Conservation (phyloP, 2,888 invertebrate genomes). For the Mayetiola destructor region DNA sequence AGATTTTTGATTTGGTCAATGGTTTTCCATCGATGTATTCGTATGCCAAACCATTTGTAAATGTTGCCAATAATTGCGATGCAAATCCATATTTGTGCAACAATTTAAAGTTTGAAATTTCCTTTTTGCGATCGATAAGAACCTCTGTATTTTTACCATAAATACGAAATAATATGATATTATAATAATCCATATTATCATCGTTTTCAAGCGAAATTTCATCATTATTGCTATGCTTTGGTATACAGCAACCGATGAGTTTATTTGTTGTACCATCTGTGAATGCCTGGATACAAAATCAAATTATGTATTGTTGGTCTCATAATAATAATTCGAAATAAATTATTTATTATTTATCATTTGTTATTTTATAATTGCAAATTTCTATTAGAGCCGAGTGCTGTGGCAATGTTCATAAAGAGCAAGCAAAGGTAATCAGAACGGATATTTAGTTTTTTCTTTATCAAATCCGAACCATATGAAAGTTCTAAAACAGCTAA, state of each 20-base stretch:
- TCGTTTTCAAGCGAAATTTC: conserved; percentile 16
- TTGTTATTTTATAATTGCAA: too few relatives aligned
- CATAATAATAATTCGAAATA: not conserved
- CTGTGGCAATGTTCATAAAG: too few relatives aligned
- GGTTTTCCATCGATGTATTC: conserved; percentile 72
- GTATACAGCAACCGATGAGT: conserved; percentile 52
- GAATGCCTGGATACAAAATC: conserved; percentile 50
- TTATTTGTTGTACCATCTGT: conserved; percentile 92
- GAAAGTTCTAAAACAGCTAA: too few relatives aligned
- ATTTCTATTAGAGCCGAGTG: too few relatives aligned
- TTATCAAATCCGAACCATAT: too few relatives aligned
- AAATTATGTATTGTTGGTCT: not conserved
- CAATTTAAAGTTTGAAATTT: conserved; percentile 48
- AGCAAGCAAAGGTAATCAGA: too few relatives aligned
- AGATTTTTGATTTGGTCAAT: conserved; percentile 49
- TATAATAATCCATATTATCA: conserved; percentile 35
- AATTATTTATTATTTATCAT: too few relatives aligned
- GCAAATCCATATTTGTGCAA: conserved; percentile 63
- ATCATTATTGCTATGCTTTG: conserved; percentile 20
- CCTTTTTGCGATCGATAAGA: conserved; percentile 76
- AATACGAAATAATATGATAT: conserved; percentile 71
- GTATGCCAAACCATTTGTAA: conserved; percentile 87
- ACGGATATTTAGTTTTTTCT: too few relatives aligned
- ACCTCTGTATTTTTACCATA: conserved; percentile 90
- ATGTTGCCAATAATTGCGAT: conserved; percentile 76